Conservation (phyloP, 2,888 invertebrate species). For the Deroplatys truncata region DNA sequence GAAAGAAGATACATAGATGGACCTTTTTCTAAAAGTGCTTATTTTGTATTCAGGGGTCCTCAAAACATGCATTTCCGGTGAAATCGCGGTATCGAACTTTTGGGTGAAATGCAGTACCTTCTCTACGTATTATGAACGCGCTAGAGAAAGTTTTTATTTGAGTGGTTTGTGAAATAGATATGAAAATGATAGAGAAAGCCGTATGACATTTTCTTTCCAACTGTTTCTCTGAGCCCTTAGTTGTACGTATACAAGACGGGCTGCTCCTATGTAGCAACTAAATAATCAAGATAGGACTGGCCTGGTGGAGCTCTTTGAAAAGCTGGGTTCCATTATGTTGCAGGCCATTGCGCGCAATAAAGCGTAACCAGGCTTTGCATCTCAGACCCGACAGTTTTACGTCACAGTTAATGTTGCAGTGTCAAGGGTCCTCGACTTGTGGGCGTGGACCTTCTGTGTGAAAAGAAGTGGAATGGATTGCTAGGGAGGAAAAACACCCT, state of each 20-base stretch:
- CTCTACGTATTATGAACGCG: no score
- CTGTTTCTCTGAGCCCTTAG: not conserved
- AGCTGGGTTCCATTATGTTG: not conserved
- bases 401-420: not conserved
- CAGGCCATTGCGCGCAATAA: not conserved
- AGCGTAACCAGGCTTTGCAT: not conserved
- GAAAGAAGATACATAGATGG: no score
- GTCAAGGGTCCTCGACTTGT: not conserved
- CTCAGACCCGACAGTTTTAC: not conserved
- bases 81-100: no score
- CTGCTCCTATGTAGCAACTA: not conserved
- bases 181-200: no score
- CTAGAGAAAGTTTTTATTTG: no score
- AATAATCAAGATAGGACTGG: not conserved
- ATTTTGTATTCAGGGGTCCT: no score
- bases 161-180: no score
- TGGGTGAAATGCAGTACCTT: no score
- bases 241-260: not conserved
- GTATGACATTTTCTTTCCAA: no score
- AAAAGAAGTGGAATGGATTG: not conserved
- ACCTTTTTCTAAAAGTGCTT: no score
- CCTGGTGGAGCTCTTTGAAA: not conserved
- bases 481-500: not conserved
- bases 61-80: no score
- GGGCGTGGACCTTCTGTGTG: not conserved